Percentiles rank a stretch among this genome's conserved stretches.
phyloP scores from a whole-genome alignment of 2,888 invertebrate genomes.

The Myathropa florea region DNA sequence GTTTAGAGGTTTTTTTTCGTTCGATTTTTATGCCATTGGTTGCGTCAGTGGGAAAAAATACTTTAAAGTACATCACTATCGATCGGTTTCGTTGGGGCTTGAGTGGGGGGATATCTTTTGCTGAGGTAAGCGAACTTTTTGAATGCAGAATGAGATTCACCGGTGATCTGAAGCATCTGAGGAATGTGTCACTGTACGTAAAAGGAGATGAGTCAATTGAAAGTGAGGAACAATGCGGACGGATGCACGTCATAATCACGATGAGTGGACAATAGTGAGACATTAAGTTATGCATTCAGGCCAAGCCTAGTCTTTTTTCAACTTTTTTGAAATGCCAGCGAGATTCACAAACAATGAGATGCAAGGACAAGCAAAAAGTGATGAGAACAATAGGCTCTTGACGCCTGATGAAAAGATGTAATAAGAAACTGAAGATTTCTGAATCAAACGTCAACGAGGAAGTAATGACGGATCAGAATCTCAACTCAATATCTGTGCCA shows the following conservation, averaged over 20 bases:
- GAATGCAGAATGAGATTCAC: neutral
- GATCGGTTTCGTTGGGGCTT: too few relatives aligned
- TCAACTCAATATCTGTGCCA: too few relatives aligned
- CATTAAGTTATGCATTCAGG: neutral
- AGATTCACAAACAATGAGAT: neutral
- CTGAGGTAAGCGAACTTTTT: neutral
- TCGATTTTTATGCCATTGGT: neutral
- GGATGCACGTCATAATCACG: neutral
- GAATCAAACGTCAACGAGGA: too few relatives aligned
- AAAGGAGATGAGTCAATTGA: neutral
- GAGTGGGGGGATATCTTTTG: too few relatives aligned
- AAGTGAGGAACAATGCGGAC: neutral
- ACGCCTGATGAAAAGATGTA: neutral
- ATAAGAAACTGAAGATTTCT: too few relatives aligned
- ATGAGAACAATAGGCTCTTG: neutral
- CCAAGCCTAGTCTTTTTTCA: neutral
- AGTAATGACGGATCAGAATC: too few relatives aligned
- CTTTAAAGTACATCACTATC: conserved; percentile 3
- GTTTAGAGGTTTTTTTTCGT: neutral
- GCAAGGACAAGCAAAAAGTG: neutral
- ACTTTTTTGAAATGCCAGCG: neutral
- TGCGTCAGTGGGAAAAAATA: neutral
- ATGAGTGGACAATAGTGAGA: neutral
- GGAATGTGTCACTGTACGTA: neutral
- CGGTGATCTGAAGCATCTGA: neutral